A percentile compares a stretch with the other conserved stretches of the same genome.
These are phyloP conservation scores for Delia radicum DNA, from an alignment of 1,140 invertebrate species.

Conservation along the genomic window DNA sequence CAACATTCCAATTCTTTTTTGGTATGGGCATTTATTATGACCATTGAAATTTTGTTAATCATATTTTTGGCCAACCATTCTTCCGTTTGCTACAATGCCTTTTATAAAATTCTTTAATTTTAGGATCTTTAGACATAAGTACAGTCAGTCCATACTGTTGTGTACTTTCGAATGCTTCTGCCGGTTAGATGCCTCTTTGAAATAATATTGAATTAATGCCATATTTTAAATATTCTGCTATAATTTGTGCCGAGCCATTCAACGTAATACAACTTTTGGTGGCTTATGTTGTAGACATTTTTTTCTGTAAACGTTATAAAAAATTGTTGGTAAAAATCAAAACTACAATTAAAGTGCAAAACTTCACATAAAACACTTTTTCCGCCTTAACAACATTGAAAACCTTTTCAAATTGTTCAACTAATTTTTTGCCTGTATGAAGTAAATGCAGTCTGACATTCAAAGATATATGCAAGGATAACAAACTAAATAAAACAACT, in stretches of 20 bases:
- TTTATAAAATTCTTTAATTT: conserved; percentile 84
- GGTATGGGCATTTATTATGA: conserved; percentile 87
- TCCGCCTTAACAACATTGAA: too few relatives aligned
- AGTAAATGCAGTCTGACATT: too few relatives aligned
- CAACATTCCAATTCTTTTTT: conserved; percentile 94
- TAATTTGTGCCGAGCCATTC: conserved; percentile 76
- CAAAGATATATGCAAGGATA: too few relatives aligned
- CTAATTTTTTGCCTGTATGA: too few relatives aligned
- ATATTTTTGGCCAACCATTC: conserved; percentile 86
- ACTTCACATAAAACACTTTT: too few relatives aligned
- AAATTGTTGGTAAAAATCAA: neutral
- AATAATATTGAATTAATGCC: conserved; percentile 97
- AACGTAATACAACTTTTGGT: conserved; percentile 74
- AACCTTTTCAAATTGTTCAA: too few relatives aligned
- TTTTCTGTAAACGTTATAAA: neutral
- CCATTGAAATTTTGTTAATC: conserved; percentile 84
- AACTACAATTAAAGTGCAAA: too few relatives aligned
- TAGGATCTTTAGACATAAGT: conserved; percentile 85
- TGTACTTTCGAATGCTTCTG: conserved; percentile 81
- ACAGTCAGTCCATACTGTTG: conserved; percentile 94
- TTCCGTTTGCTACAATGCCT: conserved; percentile 84
- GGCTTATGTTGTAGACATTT: conserved; percentile 56
- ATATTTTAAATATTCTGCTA: conserved; percentile 81
- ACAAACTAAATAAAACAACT: too few relatives aligned
- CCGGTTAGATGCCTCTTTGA: conserved; percentile 94